These are phyloP conservation scores for Drosophila anomalipes DNA, from an alignment of 2,888 invertebrate genomes.

Conservation along the genomic window DNA sequence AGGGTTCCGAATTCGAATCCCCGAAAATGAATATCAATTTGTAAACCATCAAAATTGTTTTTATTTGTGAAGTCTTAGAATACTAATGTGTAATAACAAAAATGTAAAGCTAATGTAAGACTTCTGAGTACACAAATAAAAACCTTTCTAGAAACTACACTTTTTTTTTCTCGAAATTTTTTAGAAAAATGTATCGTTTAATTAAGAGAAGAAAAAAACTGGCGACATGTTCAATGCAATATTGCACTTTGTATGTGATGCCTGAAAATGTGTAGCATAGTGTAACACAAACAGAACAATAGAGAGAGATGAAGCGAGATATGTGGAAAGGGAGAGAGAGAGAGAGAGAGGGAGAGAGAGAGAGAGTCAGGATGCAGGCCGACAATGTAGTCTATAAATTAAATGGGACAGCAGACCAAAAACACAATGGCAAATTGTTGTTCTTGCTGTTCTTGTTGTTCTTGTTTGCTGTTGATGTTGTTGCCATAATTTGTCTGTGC, in stretches of 20 bases:
- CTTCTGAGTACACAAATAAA: background rate
- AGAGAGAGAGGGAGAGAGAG: background rate
- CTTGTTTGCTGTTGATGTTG: slow-evolving; percentile 15
- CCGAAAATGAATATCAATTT: background rate
- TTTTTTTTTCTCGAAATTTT: background rate
- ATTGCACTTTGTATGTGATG: background rate
- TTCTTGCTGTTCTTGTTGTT: background rate
- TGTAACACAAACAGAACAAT: slow-evolving; percentile 19
- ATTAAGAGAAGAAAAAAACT: background rate
- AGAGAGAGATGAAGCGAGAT: background rate
- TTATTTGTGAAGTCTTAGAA: background rate
- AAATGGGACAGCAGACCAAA: slow-evolving; percentile 54
- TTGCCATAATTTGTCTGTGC: slow-evolving; percentile 63
- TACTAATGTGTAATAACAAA: background rate
- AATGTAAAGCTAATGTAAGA: background rate
- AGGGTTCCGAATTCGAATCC: background rate
- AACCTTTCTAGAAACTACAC: background rate
- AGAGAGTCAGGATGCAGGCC: slow-evolving; percentile 29
- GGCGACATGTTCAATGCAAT: background rate
- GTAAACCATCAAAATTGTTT: background rate
- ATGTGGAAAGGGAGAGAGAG: background rate
- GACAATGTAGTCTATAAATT: slow-evolving; percentile 62
- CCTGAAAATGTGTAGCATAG: slow-evolving; percentile 12
- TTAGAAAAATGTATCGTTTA: background rate
- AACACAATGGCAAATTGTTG: slow-evolving; percentile 63